Evolutionary conservation across 2,113 vertebrate species (phyloP).

Genomic region (Orthonyx spaldingii): DNA sequence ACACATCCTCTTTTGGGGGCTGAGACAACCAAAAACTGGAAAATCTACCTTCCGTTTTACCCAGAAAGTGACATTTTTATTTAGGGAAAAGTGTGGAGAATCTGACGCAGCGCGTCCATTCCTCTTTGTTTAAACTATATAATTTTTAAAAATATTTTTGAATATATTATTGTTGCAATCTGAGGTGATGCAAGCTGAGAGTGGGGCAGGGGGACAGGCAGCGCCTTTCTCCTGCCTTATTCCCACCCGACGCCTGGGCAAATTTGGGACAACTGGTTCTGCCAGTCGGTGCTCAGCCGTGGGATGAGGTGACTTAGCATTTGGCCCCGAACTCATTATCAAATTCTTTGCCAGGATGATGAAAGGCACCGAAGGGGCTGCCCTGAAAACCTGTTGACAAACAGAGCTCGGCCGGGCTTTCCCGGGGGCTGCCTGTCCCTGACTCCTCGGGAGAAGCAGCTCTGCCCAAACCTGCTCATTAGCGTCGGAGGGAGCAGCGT

Average conservation of each 20-base stretch:
- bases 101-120: rapidly evolving
- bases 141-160: neutral
- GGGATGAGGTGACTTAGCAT: slow-evolving; percentile 27
- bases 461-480: slow-evolving; percentile 39
- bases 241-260: neutral
- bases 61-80: neutral
- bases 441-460: neutral
- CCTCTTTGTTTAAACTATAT: neutral
- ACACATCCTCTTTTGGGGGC: neutral
- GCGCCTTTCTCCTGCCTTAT: slow-evolving; percentile 5
- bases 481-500: slow-evolving; percentile 1
- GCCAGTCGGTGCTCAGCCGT: neutral
- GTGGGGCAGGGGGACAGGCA: neutral
- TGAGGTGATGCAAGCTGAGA: neutral
- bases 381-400: slow-evolving; percentile 60
- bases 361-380: slow-evolving; percentile 30
- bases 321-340: slow-evolving; percentile 27
- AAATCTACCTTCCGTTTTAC: neutral
- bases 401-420: slow-evolving; percentile 9
- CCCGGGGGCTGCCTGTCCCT: slow-evolving; percentile 30
- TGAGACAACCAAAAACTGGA: neutral
- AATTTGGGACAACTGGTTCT: slow-evolving; percentile 34
- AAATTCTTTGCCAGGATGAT: slow-evolving; percentile 22
- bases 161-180: neutral
- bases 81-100: neutral